Base-by-base conservation (phyloP, 2,888 invertebrate genomes). In the Callinectes sapidus region DNA sequence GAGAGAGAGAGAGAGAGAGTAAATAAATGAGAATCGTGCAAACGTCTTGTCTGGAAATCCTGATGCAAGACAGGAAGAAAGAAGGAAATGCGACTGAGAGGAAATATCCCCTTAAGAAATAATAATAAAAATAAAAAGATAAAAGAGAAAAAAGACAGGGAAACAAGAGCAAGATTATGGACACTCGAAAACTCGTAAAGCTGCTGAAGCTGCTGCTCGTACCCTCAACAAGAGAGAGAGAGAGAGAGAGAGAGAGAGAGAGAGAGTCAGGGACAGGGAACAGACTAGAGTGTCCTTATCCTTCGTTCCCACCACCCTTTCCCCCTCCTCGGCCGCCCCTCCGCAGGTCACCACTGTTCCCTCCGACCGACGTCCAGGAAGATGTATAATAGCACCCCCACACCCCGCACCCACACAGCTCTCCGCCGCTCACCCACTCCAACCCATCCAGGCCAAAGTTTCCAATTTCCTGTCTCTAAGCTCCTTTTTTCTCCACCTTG, bases 401-500 rank as follows among this genome's bases (percentile, higher is more conserved):
- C 71, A 13, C 71, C 28, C 28, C 23, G 2, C 61, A 61, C 61
- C 16, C 61, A 10, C 61, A 18, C 14, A 16, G 32, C 81, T 35
- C 81, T 81, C 81, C 81, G 81, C 32, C 81, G 81, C 81, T 81
- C 81, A 81, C 81, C 81, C 81, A 81, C 81, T 81, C 81, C 81
- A 81, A 81, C 32, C 35, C 81, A 81, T 81, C 35, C 81, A 81
- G 35, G 81, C 81, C 81, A 81, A 81, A 81, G 81, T 81, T 81
- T 81, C 81, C 81, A 81, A 81, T 81, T 81, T 81, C 81, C 81
- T 81, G 81, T 81, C 81, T 81, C 81, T 81, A 81, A 81, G 81
- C 81, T 81, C 35, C 81, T n/a, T 71, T 71, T 81, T 35, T 81
- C 81, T 81, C 35, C 81, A 81, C 3, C 35, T 35, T 28, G 81